phyloP scores from a whole-genome alignment of 1,140 invertebrate species.

The Rhopalosiphum padi region DNA sequence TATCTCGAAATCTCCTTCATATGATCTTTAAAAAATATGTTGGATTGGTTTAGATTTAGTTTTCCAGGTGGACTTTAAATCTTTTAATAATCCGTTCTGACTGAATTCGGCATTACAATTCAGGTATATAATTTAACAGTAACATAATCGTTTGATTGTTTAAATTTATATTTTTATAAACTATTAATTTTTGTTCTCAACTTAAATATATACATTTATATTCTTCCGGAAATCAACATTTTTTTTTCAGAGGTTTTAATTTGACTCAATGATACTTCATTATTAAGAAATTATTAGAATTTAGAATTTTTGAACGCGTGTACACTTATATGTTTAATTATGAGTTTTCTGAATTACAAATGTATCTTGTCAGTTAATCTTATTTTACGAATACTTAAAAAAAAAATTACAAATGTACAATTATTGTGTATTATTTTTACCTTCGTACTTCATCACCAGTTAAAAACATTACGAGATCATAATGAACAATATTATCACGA shows the following conservation, averaged over 20 bases:
- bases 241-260: background rate
- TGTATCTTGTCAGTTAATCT: background rate
- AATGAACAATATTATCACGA: background rate
- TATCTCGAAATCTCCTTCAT: background rate
- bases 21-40: background rate
- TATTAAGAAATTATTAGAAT: background rate
- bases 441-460: background rate
- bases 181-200: background rate
- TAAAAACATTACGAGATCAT: background rate
- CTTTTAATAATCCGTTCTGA: background rate
- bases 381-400: background rate
- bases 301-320: background rate
- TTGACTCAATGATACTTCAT: background rate
- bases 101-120: background rate
- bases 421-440: background rate
- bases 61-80: background rate
- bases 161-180: background rate
- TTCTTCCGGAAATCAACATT: background rate
- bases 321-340: background rate
- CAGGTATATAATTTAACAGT: background rate
- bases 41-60: background rate
- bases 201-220: background rate
- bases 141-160: background rate
- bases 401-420: background rate
- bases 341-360: background rate